Conservation (phyloP, 2,113 vertebrate species). For the Philantomba maxwellii region DNA sequence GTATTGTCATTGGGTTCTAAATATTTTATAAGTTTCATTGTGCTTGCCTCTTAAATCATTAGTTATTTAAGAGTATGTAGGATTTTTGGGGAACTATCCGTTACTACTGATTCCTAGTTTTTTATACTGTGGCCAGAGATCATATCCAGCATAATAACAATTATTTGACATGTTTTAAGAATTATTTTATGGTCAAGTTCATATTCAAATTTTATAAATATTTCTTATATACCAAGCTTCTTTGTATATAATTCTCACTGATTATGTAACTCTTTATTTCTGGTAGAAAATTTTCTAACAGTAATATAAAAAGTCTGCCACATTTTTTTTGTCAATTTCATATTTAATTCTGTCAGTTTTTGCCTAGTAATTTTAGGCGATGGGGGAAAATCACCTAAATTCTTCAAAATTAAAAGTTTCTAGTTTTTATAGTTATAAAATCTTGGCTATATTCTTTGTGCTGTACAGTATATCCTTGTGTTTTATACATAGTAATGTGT, state of each 20-base stretch:
- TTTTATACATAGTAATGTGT: background rate
- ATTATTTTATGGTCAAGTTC: background rate
- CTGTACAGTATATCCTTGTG: background rate
- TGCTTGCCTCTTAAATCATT: constrained; percentile 24
- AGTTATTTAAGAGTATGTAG: constrained; percentile 2
- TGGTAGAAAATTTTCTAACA: background rate
- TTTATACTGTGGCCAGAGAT: background rate
- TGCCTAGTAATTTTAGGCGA: background rate
- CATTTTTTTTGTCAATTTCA: background rate
- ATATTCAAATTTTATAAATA: background rate
- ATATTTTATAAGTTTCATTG: constrained; percentile 47
- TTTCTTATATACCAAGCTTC: background rate
- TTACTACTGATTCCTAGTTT: background rate
- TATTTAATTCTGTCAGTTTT: background rate
- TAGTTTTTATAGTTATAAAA: background rate
- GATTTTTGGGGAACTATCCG: background rate
- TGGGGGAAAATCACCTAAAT: background rate
- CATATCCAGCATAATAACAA: background rate
- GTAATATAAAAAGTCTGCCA: background rate
- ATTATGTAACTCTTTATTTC: background rate
- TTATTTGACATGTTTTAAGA: background rate
- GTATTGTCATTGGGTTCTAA: constrained; percentile 31
- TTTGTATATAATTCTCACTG: background rate
- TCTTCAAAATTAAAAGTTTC: background rate
- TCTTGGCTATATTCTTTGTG: background rate